phyloP scores from a whole-genome alignment of 2,888 invertebrate species.

The Orgyia antiqua region DNA sequence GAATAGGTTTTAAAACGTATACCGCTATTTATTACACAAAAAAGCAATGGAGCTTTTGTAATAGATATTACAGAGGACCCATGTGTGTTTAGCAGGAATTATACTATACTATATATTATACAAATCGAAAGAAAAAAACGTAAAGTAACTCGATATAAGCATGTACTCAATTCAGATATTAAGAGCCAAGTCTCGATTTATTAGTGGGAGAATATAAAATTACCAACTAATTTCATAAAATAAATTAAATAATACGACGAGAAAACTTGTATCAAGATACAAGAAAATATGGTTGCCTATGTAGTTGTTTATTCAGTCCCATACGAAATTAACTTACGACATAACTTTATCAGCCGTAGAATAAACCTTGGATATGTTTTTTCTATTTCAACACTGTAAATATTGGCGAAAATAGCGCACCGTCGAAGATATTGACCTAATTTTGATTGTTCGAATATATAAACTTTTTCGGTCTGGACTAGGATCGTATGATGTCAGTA shows the following conservation, averaged over 20 bases:
- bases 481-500: conserved; percentile 34
- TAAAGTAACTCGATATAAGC: too few species aligned
- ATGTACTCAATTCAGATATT: too few species aligned
- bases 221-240: neutral
- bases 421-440: conserved; percentile 16
- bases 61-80: too few species aligned
- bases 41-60: too few species aligned
- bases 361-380: conserved; percentile 2
- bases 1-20: too few species aligned
- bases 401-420: conserved; percentile 4
- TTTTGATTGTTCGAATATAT: conserved; percentile 14
- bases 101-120: too few species aligned
- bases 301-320: neutral
- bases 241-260: neutral
- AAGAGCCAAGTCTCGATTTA: too few species aligned
- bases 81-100: too few species aligned
- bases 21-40: too few species aligned
- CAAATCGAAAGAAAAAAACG: too few species aligned
- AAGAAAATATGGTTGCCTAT: neutral
- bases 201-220: neutral
- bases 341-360: conserved; percentile 1
- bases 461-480: conserved; percentile 16
- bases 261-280: neutral
- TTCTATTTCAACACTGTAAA: conserved; percentile 3
- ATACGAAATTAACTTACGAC: conserved; percentile 1